These are phyloP conservation scores for Torymus auratus DNA, from an alignment of 2,888 invertebrate species.

Conservation along the genomic window DNA sequence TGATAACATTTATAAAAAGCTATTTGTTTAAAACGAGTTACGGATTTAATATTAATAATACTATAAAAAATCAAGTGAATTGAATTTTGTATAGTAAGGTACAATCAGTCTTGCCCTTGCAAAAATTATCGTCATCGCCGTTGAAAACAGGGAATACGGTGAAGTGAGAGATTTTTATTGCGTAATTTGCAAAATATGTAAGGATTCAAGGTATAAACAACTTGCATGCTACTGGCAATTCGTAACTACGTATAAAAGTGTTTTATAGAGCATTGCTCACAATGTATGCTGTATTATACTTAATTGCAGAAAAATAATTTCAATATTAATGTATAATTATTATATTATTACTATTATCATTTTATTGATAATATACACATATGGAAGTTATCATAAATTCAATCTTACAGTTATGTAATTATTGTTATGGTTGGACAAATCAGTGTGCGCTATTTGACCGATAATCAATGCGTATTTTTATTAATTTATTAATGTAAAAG, in stretches of 20 bases:
- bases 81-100: slow-evolving; percentile 43
- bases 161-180: slow-evolving; percentile 61
- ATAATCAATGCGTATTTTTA: slow-evolving; percentile 55
- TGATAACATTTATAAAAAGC: slow-evolving; percentile 3
- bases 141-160: slow-evolving; percentile 39
- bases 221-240: slow-evolving; percentile 63
- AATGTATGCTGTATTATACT: slow-evolving; percentile 57
- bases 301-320: slow-evolving; percentile 52
- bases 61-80: slow-evolving; percentile 1
- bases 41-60: background rate
- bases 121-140: slow-evolving; percentile 50
- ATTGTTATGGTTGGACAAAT: slow-evolving; percentile 52
- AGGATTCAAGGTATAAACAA: slow-evolving; percentile 58
- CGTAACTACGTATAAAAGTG: slow-evolving; percentile 60
- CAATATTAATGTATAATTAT: slow-evolving; percentile 54
- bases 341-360: slow-evolving; percentile 55
- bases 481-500: slow-evolving; percentile 57
- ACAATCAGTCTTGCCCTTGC: slow-evolving; percentile 55
- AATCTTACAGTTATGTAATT: slow-evolving; percentile 52
- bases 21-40: slow-evolving; percentile 15
- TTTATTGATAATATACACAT: slow-evolving; percentile 59
- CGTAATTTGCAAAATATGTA: slow-evolving; percentile 59
- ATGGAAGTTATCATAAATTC: slow-evolving; percentile 59
- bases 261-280: slow-evolving; percentile 62
- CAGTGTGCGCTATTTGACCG: slow-evolving; percentile 37